phyloP scores from a whole-genome alignment of 1,140 invertebrate genomes.

The Conopomorpha cramerella region DNA sequence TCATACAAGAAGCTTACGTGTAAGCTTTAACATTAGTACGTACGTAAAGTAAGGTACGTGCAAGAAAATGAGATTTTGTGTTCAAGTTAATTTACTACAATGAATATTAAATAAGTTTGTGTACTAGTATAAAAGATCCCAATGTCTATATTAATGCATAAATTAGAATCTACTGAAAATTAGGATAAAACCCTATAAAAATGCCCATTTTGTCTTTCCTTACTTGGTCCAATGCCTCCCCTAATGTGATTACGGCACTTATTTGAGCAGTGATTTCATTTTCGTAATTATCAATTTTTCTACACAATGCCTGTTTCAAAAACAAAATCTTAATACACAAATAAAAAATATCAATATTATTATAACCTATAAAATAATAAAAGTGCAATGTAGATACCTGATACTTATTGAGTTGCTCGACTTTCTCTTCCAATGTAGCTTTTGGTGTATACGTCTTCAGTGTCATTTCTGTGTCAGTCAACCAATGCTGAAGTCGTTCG shows the following conservation, averaged over 20 bases:
- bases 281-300: constrained; percentile 71
- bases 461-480: constrained; percentile 83
- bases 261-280: constrained; percentile 76
- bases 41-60: too few relatives aligned
- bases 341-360: constrained; percentile 2
- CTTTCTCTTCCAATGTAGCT: constrained; percentile 87
- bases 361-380: constrained; percentile 8
- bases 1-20: too few relatives aligned
- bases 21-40: too few relatives aligned
- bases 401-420: constrained; percentile 87
- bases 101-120: too few relatives aligned
- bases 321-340: constrained; percentile 18
- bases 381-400: constrained; percentile 66
- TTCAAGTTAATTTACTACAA: too few relatives aligned
- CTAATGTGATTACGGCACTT: constrained; percentile 72
- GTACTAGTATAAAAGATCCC: too few relatives aligned
- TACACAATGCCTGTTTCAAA: constrained; percentile 74
- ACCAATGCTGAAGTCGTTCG: constrained; percentile 80
- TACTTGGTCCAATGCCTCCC: constrained; percentile 86
- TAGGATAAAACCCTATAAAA: constrained; percentile 43
- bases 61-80: too few relatives aligned
- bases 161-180: constrained; percentile 52
- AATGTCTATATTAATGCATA: too few relatives aligned
- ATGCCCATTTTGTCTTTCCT: constrained; percentile 58
- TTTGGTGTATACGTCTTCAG: constrained; percentile 86